phyloP scores from a whole-genome alignment of 2,888 invertebrate species.

The Aspidiotus destructor region DNA sequence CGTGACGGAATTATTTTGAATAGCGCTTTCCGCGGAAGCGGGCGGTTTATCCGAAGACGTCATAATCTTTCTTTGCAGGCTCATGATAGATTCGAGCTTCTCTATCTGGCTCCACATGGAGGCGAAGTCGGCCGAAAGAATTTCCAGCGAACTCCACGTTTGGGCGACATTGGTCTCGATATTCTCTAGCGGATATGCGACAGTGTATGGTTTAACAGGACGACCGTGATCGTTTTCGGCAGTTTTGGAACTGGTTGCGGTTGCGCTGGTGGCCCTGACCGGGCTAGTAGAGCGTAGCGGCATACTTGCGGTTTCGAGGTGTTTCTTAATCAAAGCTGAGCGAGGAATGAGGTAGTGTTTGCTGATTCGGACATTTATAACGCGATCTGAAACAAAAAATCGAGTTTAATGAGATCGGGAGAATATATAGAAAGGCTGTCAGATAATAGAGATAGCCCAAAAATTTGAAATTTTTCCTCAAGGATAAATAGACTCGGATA shows the following conservation, averaged over 20 bases:
- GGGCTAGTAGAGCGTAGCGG: background rate
- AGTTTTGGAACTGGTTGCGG: background rate
- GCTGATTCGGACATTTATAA: too few species aligned
- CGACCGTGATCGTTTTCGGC: background rate
- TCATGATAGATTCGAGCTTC: constrained; percentile 70
- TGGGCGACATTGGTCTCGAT: constrained; percentile 84
- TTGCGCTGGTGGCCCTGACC: background rate
- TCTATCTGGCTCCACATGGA: constrained; percentile 89
- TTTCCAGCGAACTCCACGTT: constrained; percentile 83
- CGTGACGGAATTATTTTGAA: constrained; percentile 3
- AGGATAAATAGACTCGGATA: too few species aligned
- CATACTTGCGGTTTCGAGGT: background rate
- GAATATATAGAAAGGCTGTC: too few species aligned
- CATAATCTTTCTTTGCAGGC: constrained; percentile 21
- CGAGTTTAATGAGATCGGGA: too few species aligned
- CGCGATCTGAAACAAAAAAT: too few species aligned
- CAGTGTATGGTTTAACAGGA: background rate
- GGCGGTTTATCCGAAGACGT: constrained; percentile 10
- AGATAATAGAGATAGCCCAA: too few species aligned
- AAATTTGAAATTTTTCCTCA: too few species aligned
- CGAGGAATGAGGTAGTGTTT: too few species aligned
- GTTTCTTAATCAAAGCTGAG: too few species aligned
- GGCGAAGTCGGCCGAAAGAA: constrained; percentile 82
- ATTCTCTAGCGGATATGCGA: constrained; percentile 26
- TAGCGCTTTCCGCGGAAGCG: constrained; percentile 1